Base-by-base conservation (phyloP, 2,888 invertebrate genomes). In the Acanthosepion esculentum region DNA sequence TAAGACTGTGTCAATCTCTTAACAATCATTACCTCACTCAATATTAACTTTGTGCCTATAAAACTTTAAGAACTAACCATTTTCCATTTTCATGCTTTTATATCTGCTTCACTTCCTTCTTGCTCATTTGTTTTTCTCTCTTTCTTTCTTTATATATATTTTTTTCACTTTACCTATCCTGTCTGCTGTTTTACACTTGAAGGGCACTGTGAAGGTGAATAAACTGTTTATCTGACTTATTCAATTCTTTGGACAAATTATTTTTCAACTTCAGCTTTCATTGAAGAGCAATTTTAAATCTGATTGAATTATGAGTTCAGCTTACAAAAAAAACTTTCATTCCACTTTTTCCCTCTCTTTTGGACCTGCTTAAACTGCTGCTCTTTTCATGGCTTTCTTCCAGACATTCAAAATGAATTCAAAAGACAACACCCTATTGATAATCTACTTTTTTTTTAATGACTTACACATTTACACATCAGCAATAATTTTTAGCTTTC, bases 191-290 rank as follows among this genome's bases (percentile, higher is more conserved):
- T 78, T 78, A 33, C 78, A 78, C 78, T 78, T 33, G 78, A 78
- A 78, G 78, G 78, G 78, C 78, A 15, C 78, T 78, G 78, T 78
- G 15, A 78, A 78, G 78, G 78, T 78, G 78, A 78, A 78, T 78
- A 78, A 78, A 78, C 33, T 78, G n/a, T 78, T 78, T 78, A 78
- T 78, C 78, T 78, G n/a, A 78, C 33, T 78, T 78, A 78, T 78
- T 78, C 78, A 78, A 78, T 78, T 78, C n/a, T 78, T 78, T 78
- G 3, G n/a, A n/a, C 15, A 78, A 33, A 5, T 78, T 78, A 64
- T 64, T n/a, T 78, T 15, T 78, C 15, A 59, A 59, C 5, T 33
- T 78, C n/a, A 78, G n/a, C 10, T 29, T 64, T 64, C 29, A 64
- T 29, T 26, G 64, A 78, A 33, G n/a, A 10, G 1, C 20, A n/a